These are phyloP conservation scores for Odocoileus virginianus DNA, from an alignment of 2,113 vertebrate species.

Conservation along the genomic window DNA sequence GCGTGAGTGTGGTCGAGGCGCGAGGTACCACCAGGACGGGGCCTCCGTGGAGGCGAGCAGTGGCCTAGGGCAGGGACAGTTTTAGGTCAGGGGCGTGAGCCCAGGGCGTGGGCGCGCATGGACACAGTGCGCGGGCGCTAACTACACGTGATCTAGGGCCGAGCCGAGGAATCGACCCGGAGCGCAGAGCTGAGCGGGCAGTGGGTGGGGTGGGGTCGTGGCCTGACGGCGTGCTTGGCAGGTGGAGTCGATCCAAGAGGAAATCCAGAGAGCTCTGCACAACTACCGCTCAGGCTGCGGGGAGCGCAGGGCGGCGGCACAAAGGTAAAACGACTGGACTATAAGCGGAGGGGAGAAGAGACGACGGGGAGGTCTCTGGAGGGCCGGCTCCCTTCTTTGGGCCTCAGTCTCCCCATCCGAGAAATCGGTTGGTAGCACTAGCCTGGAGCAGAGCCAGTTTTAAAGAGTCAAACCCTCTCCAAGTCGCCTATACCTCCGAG, in stretches of 20 bases:
- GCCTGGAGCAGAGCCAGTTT: background rate
- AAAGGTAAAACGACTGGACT: conserved; percentile 70
- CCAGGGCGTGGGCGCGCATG: background rate
- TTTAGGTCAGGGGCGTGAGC: background rate
- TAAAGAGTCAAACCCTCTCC: background rate
- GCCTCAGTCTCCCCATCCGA: background rate
- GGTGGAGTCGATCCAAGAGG: conserved; percentile 84
- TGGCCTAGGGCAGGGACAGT: background rate
- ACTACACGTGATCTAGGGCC: too few relatives aligned
- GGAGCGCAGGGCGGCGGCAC: conserved; percentile 67
- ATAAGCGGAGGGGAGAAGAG: too few relatives aligned
- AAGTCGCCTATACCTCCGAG: background rate
- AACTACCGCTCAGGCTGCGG: conserved; percentile 69
- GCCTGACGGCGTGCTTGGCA: conserved; percentile 10
- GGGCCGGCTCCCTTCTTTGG: background rate
- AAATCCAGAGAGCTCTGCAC: conserved; percentile 80
- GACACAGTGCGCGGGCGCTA: fast-evolving
- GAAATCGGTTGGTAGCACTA: background rate
- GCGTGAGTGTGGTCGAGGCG: background rate
- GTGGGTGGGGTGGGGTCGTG: conserved; percentile 48
- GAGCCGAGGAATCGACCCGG: background rate
- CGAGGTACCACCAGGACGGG: background rate
- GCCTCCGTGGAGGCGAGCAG: background rate
- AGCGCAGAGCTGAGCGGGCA: fast-evolving
- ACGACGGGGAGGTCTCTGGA: too few relatives aligned